Evolutionary conservation across 2,797 vertebrate species (phyloP), one percentile per base, ranked within the genome.

Genomic region (Arrhamphus sclerolepis): DNA sequence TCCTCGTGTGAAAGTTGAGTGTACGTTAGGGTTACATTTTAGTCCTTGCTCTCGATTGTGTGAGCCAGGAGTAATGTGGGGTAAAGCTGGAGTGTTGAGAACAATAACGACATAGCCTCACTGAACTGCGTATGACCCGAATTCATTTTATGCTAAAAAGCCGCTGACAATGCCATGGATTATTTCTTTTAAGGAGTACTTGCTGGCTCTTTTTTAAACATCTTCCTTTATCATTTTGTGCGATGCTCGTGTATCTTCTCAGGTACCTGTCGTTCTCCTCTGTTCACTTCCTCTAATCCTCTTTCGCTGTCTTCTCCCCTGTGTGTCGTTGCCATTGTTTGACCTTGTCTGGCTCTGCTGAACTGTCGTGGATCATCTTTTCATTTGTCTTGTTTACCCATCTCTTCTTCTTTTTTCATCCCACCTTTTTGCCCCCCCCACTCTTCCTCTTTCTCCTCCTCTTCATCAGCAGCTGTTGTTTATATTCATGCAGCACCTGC

Each of bases 391-490:
- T 80, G 53, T 84, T 81, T 73, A 63, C 62, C 57, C 46, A 16
- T 31, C 70, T 64, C 63, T n/a, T 40, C 20, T 22, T 65, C 28
- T 62, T 56, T 50, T 18, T 56, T 61, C 21, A 21, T 29, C 28
- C 8, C 26, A 28, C 26, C 26, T 28, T 28, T 28, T 28, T 28
- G 28, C 44, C 41, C 1, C 34, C 47, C 39, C 43, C n/a, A 1
- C 18, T n/a, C 42, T 1, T 7, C 61, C 21, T 17, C 39, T 41
- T 28, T 9, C 68, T 11, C 61, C 59, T 22, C 9, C 80, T 67
- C 74, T 72, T 72, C 74, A 80, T 81, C 82, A 82, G 71, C 84
- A 87, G 80, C 83, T 85, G 87, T 83, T 87, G 87, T 87, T 88
- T 83, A 82, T 78, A 80, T 85, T 83, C 74, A 75, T 77, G 51